These are phyloP conservation scores for Ianthella basta DNA, from an alignment of 37 sponge, comb jelly and placozoan species.

Conservation along the genomic window DNA sequence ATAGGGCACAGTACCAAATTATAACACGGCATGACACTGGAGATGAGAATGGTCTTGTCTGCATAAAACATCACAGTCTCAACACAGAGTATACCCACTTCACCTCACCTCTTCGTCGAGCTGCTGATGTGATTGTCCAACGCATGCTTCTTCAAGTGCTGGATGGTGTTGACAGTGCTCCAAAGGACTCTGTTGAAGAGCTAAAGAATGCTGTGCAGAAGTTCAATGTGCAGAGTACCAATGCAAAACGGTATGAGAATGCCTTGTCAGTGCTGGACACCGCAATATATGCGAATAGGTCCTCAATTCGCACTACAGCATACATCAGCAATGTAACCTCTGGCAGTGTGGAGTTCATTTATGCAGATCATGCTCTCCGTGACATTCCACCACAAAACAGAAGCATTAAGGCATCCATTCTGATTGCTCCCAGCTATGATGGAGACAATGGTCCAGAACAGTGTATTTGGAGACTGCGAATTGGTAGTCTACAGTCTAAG, in stretches of 20 bases:
- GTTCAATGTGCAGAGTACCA: neutral
- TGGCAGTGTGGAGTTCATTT: neutral
- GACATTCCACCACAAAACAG: neutral
- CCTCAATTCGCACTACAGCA: conserved; percentile 12
- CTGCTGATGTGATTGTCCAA: conserved; percentile 64
- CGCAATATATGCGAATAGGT: neutral
- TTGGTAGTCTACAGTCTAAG: neutral
- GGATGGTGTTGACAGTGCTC: neutral
- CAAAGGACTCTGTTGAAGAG: neutral
- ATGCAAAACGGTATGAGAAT: conserved; percentile 10
- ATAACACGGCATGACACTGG: too few species aligned
- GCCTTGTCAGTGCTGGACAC: conserved; percentile 2
- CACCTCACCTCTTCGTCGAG: conserved; percentile 73
- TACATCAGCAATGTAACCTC: neutral
- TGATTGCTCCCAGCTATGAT: neutral
- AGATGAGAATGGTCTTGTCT: neutral
- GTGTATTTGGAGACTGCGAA: conserved; percentile 9
- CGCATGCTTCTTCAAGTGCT: conserved; percentile 29
- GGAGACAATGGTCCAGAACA: neutral
- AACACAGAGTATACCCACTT: conserved; percentile 63
- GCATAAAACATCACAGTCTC: conserved; percentile 43
- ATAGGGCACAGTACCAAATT: conserved; percentile 36
- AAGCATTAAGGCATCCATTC: conserved; percentile 2
- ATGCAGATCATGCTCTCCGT: neutral
- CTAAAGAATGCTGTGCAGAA: neutral